A percentile compares a stretch with the other conserved stretches of the same genome.
Conservation (phyloP, 2,113 vertebrate genomes). For the Sialia sialis region DNA sequence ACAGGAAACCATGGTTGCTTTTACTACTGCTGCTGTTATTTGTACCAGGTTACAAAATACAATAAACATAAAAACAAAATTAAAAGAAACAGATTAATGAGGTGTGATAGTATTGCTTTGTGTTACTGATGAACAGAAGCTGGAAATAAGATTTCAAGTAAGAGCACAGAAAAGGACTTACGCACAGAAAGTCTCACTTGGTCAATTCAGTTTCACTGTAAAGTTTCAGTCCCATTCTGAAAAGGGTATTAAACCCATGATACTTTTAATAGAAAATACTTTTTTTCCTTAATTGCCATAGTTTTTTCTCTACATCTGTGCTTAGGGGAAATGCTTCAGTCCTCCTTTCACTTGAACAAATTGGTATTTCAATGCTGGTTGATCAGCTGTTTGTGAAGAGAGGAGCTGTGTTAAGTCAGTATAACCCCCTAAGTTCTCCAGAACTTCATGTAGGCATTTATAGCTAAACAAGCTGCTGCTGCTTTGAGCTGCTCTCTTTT, state of each 20-base stretch:
- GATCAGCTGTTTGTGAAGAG: neutral
- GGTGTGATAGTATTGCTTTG: neutral
- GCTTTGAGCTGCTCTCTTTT: neutral
- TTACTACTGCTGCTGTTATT: neutral
- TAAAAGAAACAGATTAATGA: neutral
- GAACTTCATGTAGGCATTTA: neutral
- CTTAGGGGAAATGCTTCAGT: neutral
- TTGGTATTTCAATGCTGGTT: neutral
- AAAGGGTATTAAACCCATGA: neutral
- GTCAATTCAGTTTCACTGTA: neutral
- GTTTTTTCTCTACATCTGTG: neutral
- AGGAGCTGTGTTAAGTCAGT: neutral
- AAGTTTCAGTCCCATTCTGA: neutral
- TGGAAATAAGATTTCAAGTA: neutral
- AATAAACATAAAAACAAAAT: neutral
- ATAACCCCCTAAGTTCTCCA: neutral
- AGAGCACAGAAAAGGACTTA: neutral
- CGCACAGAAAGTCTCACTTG: neutral
- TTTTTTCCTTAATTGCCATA: neutral
- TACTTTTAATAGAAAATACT: neutral
- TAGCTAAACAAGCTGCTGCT: neutral
- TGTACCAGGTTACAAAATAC: neutral
- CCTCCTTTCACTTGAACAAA: neutral
- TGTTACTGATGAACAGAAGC: neutral
- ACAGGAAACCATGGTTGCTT: neutral